Percentiles rank a stretch among this genome's conserved stretches.
phyloP scores from a whole-genome alignment of 2,797 vertebrate species.

The Myotis daubentonii region DNA sequence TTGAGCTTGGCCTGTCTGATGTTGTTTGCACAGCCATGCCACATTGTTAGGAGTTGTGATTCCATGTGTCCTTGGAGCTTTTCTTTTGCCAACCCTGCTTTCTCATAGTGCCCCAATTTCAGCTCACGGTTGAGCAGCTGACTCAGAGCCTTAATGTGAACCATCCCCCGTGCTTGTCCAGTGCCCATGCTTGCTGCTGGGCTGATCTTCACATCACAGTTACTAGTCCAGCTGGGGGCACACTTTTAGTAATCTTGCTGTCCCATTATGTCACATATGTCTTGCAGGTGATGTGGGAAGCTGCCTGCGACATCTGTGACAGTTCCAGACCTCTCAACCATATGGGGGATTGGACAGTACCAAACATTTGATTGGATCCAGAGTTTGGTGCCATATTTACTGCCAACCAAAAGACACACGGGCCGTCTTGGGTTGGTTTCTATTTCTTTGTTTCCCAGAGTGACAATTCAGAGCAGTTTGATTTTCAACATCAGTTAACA shows the following conservation, averaged over 20 bases:
- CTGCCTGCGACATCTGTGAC: conserved; percentile 77
- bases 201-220: conserved; percentile 42
- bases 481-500: conserved; percentile 57
- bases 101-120: conserved; percentile 49
- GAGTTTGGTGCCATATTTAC: conserved; percentile 73
- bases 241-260: conserved; percentile 45
- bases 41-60: conserved; percentile 80
- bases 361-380: conserved; percentile 77
- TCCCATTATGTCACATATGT: conserved; percentile 72
- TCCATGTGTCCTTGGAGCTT: conserved; percentile 72
- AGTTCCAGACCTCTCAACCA: conserved; percentile 75
- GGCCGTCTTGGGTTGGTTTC: conserved; percentile 58
- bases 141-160: conserved; percentile 51
- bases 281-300: conserved; percentile 79
- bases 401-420: conserved; percentile 77
- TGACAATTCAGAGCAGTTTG: conserved; percentile 23
- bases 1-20: conserved; percentile 81
- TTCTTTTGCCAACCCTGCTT: conserved; percentile 70
- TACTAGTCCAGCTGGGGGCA: conserved; percentile 45
- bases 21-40: conserved; percentile 80
- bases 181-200: conserved; percentile 45
- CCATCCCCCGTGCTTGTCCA: conserved; percentile 17
- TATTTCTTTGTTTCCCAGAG: conserved; percentile 71
- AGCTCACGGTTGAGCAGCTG: conserved; percentile 49
- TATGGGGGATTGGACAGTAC: conserved; percentile 79